A percentile compares a stretch with the other conserved stretches of the same genome.
Conservation (phyloP, 1,140 invertebrate species). For the Caenorhabditis elegans region DNA sequence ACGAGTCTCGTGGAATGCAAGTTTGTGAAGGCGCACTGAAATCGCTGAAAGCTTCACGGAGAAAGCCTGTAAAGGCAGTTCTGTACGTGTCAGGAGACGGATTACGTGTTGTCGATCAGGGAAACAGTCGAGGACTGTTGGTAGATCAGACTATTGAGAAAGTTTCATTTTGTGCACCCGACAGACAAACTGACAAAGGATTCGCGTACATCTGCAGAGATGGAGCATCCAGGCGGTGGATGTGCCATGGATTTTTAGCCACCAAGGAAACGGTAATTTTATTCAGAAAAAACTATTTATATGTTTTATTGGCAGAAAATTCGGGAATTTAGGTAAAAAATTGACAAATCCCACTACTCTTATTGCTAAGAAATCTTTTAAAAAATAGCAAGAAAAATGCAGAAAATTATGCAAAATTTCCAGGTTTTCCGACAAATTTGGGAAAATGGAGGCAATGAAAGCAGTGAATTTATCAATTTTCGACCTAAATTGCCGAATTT, state of each 20-base stretch:
- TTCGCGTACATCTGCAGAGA: constrained; percentile 90
- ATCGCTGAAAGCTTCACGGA: constrained; percentile 72
- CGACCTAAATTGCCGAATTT: no score
- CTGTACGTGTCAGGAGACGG: constrained; percentile 96
- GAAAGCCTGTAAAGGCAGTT: constrained; percentile 82
- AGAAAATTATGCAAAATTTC: no score
- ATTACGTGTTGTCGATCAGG: constrained; percentile 93
- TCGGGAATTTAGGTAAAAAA: no score
- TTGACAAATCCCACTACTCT: no score
- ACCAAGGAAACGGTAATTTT: constrained; percentile 78
- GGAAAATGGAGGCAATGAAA: no score
- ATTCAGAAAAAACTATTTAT: no score
- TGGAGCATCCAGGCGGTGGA: constrained; percentile 85
- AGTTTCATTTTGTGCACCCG: constrained; percentile 98
- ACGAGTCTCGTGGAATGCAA: constrained; percentile 97
- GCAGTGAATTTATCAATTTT: no score
- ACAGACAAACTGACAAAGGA: constrained; percentile 93
- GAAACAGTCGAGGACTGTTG: constrained; percentile 91
- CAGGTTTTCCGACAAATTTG: no score
- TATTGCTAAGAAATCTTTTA: no score
- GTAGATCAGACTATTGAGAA: constrained; percentile 99
- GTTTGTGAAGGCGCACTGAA: constrained; percentile 98
- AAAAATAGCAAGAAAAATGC: no score
- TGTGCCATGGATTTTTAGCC: constrained; percentile 98
- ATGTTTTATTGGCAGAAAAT: no score